Conservation (phyloP, 2,797 vertebrate species). For the Xenops minutus region DNA sequence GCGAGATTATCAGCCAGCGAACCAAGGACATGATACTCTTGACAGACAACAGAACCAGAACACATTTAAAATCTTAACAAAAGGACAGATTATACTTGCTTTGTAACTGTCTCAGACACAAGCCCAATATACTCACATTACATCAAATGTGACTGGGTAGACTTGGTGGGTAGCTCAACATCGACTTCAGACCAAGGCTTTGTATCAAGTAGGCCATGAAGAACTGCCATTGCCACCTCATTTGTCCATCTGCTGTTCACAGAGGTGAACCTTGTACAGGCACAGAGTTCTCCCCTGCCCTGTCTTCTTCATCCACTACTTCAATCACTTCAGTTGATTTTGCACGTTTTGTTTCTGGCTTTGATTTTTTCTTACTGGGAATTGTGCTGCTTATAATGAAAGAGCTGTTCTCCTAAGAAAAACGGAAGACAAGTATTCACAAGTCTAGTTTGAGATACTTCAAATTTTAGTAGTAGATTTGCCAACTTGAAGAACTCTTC, state of each 20-base stretch:
- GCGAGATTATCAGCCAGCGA: background rate
- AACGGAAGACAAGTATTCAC: background rate
- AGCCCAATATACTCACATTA: background rate
- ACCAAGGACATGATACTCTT: background rate
- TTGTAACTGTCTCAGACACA: accelerated
- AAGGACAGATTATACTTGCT: background rate
- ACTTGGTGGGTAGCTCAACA: background rate
- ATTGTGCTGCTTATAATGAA: conserved; percentile 76
- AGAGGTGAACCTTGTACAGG: background rate
- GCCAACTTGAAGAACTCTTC: background rate
- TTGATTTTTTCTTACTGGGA: conserved; percentile 57
- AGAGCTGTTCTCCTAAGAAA: conserved; percentile 66
- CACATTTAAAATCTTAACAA: background rate
- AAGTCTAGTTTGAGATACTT: background rate
- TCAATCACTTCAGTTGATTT: background rate
- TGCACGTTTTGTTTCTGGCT: background rate
- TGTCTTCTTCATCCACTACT: background rate
- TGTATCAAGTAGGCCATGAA: background rate
- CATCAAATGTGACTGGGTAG: background rate
- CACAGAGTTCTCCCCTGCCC: background rate
- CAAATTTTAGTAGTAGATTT: too few relatives aligned
- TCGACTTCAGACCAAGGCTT: background rate
- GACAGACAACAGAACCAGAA: background rate
- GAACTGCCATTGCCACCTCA: accelerated
- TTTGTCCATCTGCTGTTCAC: background rate